phyloP scores from a whole-genome alignment of 2,113 vertebrate genomes.

The Epinephelus moara region DNA sequence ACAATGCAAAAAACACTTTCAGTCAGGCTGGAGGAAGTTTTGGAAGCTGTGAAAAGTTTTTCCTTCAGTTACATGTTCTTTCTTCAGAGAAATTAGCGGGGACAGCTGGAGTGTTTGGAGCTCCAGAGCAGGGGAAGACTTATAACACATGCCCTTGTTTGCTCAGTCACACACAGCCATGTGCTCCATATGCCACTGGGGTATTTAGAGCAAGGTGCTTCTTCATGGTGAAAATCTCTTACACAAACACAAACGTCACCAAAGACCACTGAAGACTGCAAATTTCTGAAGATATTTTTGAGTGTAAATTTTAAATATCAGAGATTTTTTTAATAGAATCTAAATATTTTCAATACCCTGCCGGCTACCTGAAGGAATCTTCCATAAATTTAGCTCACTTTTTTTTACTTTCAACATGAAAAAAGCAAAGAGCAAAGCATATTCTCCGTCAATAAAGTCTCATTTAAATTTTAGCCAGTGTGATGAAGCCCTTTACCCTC shows the following conservation, averaged over 20 bases:
- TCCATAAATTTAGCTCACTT: neutral
- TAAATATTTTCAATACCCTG: slow-evolving; percentile 3
- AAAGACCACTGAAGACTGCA: neutral
- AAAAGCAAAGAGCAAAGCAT: neutral
- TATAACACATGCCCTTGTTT: slow-evolving; percentile 18
- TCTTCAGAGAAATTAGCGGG: neutral
- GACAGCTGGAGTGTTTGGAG: slow-evolving; percentile 31
- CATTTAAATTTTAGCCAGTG: neutral
- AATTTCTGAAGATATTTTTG: neutral
- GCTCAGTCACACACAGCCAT: slow-evolving; percentile 19
- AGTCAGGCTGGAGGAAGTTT: neutral
- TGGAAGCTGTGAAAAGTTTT: neutral
- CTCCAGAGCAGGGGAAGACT: slow-evolving; percentile 12
- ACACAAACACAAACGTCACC: slow-evolving; percentile 12
- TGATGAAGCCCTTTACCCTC: slow-evolving; percentile 19
- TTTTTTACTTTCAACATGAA: neutral
- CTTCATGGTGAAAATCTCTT: neutral
- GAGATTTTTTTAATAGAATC: neutral
- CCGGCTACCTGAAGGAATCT: neutral
- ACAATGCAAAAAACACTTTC: slow-evolving; percentile 8
- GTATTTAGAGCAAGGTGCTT: slow-evolving; percentile 27
- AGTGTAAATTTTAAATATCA: neutral
- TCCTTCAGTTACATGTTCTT: neutral
- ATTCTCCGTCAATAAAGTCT: neutral
- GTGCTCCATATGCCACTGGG: neutral